These are phyloP conservation scores for Petrophora chlorosata DNA, from an alignment of 2,888 invertebrate species.

Conservation along the genomic window DNA sequence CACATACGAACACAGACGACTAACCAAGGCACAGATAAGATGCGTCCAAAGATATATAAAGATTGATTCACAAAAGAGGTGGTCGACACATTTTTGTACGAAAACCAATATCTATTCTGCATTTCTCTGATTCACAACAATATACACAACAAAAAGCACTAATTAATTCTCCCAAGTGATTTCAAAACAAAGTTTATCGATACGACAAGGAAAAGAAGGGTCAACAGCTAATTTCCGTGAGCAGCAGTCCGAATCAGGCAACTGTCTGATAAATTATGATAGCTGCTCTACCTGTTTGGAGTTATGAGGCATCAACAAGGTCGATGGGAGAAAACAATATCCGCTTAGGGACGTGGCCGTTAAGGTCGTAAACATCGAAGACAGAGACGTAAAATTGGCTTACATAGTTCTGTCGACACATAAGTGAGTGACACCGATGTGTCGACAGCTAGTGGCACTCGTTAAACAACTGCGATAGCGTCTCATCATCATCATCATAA, in stretches of 20 bases:
- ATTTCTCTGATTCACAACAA: no score
- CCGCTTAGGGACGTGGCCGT: conserved; percentile 12
- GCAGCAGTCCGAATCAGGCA: not conserved
- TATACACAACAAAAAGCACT: no score
- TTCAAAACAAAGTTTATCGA: not conserved
- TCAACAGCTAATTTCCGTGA: conserved; percentile 15
- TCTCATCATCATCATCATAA: no score
- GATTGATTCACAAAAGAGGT: no score
- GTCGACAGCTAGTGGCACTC: no score
- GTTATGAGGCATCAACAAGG: conserved; percentile 21
- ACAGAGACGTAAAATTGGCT: not conserved
- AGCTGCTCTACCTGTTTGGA: conserved; percentile 13
- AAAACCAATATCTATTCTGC: no score
- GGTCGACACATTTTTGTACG: no score
- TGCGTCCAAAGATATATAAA: no score
- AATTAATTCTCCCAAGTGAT: no score
- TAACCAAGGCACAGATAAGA: no score
- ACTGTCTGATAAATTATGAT: conserved; percentile 6
- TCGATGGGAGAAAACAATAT: conserved; percentile 25
- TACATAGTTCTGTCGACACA: not conserved
- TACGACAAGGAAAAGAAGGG: conserved; percentile 6
- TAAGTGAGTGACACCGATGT: conserved; percentile 5
- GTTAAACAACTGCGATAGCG: no score
- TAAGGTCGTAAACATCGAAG: conserved; percentile 8
- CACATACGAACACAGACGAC: no score